phyloP scores from a whole-genome alignment of 2,888 invertebrate species.

The Meiosimyza decipiens region DNA sequence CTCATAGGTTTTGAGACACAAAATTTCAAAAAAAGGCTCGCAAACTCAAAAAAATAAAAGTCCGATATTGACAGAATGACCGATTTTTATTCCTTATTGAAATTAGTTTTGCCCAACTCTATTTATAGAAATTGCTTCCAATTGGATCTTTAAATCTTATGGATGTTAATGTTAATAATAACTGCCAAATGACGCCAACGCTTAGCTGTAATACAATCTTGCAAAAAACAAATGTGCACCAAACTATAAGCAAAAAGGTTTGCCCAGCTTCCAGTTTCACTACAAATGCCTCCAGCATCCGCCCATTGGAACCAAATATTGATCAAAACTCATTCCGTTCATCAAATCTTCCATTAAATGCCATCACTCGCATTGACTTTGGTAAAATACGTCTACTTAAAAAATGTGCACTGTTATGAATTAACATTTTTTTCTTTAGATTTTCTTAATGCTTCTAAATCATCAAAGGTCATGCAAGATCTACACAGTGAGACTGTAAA shows the following conservation, averaged over 20 bases:
- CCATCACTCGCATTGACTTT: background rate
- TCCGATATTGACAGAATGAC: too few species aligned
- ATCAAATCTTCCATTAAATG: background rate
- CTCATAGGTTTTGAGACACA: too few species aligned
- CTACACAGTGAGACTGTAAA: conserved; percentile 5
- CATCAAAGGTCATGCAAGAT: background rate
- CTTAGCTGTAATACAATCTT: background rate
- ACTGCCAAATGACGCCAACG: background rate
- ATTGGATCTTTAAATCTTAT: conserved; percentile 11
- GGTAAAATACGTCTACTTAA: background rate
- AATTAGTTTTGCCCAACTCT: too few species aligned
- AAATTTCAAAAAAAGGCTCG: too few species aligned
- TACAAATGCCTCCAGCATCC: background rate
- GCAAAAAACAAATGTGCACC: background rate
- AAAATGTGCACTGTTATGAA: background rate
- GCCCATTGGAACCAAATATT: background rate
- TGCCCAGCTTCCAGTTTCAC: background rate
- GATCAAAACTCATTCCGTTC: background rate
- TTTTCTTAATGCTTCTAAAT: background rate
- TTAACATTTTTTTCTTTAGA: background rate
- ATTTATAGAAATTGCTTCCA: conserved; percentile 9
- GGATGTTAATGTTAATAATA: background rate
- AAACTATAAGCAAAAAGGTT: background rate
- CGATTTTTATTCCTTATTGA: too few species aligned
- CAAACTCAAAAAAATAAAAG: too few species aligned